Evolutionary conservation across 2,113 vertebrate genomes (phyloP).

Genomic region (Proteles cristata): DNA sequence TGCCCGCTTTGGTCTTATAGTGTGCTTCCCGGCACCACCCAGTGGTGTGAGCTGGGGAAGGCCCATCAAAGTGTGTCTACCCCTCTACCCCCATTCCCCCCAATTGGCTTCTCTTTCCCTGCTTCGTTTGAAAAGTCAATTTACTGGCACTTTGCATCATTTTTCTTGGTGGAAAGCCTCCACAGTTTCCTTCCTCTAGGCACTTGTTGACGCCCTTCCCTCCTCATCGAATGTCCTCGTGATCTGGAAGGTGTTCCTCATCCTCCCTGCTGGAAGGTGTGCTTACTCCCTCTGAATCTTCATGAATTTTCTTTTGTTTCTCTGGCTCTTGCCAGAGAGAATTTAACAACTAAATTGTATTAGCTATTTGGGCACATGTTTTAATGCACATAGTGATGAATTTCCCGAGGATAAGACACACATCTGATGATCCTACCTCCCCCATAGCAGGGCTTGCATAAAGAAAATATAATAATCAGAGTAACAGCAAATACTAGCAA

Average conservation of each 20-base stretch:
- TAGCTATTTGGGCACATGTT: background rate
- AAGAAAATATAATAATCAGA: background rate
- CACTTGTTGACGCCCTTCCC: background rate
- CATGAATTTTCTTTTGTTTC: background rate
- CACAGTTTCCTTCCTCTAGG: background rate
- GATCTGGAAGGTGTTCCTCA: background rate
- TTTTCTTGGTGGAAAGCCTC: background rate
- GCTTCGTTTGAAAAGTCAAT: background rate
- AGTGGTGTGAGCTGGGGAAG: background rate
- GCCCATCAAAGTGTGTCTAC: background rate
- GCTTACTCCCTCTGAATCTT: background rate
- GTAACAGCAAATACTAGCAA: background rate
- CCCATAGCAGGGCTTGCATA: background rate
- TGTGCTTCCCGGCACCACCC: background rate
- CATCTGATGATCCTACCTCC: background rate
- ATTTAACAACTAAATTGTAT: background rate
- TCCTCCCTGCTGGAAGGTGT: background rate
- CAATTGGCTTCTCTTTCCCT: background rate
- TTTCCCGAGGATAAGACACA: background rate
- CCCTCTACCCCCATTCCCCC: accelerated
- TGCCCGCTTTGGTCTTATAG: too few species aligned
- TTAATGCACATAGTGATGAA: background rate
- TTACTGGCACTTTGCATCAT: background rate
- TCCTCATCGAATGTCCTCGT: background rate
- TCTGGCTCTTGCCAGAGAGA: background rate